A percentile compares a stretch with the other conserved stretches of the same genome.
These are phyloP conservation scores for Odontophorus gujanensis DNA, from an alignment of 2,113 vertebrate species.

Conservation along the genomic window DNA sequence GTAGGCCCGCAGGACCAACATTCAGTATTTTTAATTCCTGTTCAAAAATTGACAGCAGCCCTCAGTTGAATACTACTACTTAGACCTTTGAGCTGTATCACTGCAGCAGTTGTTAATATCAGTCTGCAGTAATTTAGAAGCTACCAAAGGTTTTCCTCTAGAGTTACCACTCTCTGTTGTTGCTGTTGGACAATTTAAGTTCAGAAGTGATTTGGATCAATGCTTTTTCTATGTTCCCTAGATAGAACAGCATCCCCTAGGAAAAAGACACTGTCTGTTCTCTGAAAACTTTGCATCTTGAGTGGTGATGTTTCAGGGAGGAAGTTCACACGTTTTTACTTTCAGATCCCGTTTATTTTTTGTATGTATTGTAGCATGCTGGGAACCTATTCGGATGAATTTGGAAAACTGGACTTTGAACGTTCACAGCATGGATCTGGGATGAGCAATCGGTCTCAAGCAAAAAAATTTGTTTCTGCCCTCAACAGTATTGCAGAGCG, in stretches of 20 bases:
- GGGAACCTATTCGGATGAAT: constrained; percentile 94
- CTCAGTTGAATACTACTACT: neutral
- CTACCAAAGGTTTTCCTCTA: neutral
- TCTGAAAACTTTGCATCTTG: neutral
- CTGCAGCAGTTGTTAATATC: neutral
- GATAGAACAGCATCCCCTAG: neutral
- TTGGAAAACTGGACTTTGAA: constrained; percentile 94
- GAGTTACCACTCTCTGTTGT: neutral
- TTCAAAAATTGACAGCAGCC: neutral
- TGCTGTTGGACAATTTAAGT: neutral
- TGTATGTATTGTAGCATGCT: constrained; percentile 80
- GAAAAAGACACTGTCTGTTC: neutral
- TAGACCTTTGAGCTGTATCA: neutral
- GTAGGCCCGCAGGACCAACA: neutral
- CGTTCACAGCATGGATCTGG: constrained; percentile 95
- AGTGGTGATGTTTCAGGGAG: neutral
- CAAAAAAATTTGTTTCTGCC: constrained; percentile 88
- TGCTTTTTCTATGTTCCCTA: neutral
- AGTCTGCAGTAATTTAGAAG: fast-evolving
- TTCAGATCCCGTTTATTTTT: neutral
- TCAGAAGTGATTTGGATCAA: neutral
- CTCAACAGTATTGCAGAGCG: constrained; percentile 88
- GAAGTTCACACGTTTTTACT: fast-evolving
- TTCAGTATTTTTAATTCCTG: neutral
- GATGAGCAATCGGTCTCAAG: constrained; percentile 93